Base-by-base conservation (phyloP, 2,797 vertebrate genomes). In the Urophycis tenuis region DNA sequence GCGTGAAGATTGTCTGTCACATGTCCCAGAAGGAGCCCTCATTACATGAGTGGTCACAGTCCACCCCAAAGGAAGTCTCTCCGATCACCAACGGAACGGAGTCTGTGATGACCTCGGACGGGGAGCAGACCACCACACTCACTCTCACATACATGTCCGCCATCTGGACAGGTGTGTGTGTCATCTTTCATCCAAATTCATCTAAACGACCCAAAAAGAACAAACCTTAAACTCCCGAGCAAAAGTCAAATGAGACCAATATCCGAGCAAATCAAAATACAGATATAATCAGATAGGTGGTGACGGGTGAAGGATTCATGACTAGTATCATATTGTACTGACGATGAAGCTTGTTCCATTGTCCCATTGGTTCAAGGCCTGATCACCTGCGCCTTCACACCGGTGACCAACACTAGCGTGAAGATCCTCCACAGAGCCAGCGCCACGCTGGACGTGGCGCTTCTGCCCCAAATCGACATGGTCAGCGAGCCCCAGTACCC, bases 111-210 rank as follows among this genome's bases (percentile, higher is more conserved):
- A 5, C 91, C 9, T 0, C 0, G 0, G 0, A 0, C 0, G 0
- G 0, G 0, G 0, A 0, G 0, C 0, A 0, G 0, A 0, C 0
- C 12, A 19, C 0, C 12, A 19, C 0, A 0, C 0, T 92, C 39
- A 0, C 0, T 0, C 34, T 93, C 0, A 0, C 0, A 0, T 0
- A 0, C 0, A 5, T 81, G 19, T 60, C 87, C 4, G 80, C 75
- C 71, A 19, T 79, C 35, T 93, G 92, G 92, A 72, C 34, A 87
- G 92, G 91, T 93, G 82, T 19, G 75, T 35, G 29, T 30, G 36
- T 39, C 1, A 32, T 14, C 1, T 19, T 49, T 64, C 14, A 3
- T 39, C 22, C 15, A 2, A 6, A n/a, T 60, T 60, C 49, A 49
- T 49, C 45, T 15, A 19, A 17, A 49, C 19, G 45, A 53, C 19